phyloP scores from a whole-genome alignment of 2,797 vertebrate species.

The Hapalemur alaotrensis region DNA sequence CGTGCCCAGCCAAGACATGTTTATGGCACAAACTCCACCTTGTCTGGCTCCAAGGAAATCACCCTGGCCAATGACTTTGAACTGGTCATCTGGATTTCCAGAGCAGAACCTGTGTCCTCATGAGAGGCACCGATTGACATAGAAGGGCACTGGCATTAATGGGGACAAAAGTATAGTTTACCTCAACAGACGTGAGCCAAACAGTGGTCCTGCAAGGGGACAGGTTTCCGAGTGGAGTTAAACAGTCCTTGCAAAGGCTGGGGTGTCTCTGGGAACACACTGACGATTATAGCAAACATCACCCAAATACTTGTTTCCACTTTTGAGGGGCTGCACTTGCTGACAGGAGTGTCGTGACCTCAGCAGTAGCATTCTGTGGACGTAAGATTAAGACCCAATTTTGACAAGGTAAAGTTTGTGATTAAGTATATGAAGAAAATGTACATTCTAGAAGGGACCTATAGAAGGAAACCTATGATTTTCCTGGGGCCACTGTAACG shows the following conservation, averaged over 20 bases:
- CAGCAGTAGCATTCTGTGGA: not conserved
- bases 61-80: not conserved
- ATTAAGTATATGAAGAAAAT: not conserved
- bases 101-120: not conserved
- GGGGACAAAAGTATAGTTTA: not conserved
- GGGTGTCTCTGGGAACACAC: not conserved
- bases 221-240: not conserved
- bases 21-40: not conserved
- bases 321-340: not conserved
- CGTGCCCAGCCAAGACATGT: not conserved
- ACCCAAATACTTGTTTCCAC: not conserved
- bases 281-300: not conserved
- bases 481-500: not conserved
- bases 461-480: not conserved
- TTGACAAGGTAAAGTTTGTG: not conserved
- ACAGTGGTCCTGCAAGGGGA: not conserved
- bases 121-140: not conserved
- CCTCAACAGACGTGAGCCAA: not conserved
- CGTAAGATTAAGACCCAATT: not conserved
- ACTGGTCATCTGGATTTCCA: not conserved
- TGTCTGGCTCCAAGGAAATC: not conserved
- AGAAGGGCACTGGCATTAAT: not conserved
- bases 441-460: not conserved
- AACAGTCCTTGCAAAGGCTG: not conserved
- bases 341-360: not conserved